Conservation (phyloP, 1,140 invertebrate genomes). For the Dufourea novaeangliae region DNA sequence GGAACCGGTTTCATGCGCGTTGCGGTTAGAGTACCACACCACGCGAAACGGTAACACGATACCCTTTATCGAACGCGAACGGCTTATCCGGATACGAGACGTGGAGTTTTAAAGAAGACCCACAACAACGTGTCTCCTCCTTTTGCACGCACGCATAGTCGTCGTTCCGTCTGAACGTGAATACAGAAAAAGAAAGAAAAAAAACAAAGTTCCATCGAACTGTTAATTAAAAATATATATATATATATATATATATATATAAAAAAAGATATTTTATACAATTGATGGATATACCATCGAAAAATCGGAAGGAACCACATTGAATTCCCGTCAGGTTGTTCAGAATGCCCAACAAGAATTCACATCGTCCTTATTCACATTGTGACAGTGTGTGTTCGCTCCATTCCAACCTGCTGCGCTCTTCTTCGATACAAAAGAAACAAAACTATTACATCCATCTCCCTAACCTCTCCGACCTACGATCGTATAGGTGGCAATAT, state of each 20-base stretch:
- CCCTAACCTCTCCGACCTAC: background rate
- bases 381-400: background rate
- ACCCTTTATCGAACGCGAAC: slow-evolving; percentile 66
- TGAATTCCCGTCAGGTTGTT: too few relatives aligned
- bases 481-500: background rate
- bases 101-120: slow-evolving; percentile 65
- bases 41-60: slow-evolving; percentile 72
- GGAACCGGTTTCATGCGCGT: slow-evolving; percentile 71
- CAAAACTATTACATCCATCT: too few relatives aligned
- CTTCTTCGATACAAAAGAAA: background rate
- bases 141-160: background rate
- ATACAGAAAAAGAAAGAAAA: too few relatives aligned
- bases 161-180: too few relatives aligned
- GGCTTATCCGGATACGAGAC: slow-evolving; percentile 33
- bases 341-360: background rate
- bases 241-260: too few relatives aligned
- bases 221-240: background rate
- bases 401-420: background rate
- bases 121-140: slow-evolving; percentile 46
- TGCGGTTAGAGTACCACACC: background rate
- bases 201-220: too few relatives aligned
- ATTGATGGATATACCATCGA: background rate
- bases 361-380: background rate
- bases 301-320: background rate
- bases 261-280: background rate